Percentiles rank a stretch among this genome's conserved stretches.
Evolutionary conservation across 1,140 invertebrate genomes (phyloP).

Genomic region (Sarcophaga bullata): DNA sequence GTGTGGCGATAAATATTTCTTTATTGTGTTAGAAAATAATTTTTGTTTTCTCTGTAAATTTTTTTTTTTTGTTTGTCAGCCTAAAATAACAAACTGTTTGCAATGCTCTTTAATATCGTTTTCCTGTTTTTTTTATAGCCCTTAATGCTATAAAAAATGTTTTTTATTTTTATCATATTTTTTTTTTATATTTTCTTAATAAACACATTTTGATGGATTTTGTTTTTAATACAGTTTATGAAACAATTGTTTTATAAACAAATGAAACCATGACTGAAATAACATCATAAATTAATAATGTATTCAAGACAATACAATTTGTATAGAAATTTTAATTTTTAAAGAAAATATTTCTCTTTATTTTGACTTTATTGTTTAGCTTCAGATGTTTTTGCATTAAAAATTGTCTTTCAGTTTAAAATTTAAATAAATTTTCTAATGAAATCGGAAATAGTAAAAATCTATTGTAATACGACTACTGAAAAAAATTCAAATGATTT

Average conservation of each 20-base stretch:
- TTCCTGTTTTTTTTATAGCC: no score
- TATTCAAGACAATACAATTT: background rate
- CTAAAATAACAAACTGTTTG: background rate
- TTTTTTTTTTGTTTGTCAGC: no score
- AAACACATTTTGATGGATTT: background rate
- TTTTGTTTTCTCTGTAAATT: background rate
- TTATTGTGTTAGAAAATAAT: background rate
- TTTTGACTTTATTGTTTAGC: slow-evolving; percentile 4
- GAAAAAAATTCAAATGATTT: no score
- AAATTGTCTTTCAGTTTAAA: no score
- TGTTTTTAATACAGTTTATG: no score
- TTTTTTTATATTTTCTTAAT: background rate
- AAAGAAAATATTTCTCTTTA: background rate
- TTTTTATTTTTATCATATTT: background rate
- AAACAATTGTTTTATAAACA: no score
- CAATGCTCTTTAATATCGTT: background rate
- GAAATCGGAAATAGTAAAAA: no score
- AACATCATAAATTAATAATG: slow-evolving; percentile 8
- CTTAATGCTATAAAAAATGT: no score
- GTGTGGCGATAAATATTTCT: slow-evolving; percentile 26
- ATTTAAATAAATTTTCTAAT: no score
- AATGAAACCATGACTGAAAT: background rate
- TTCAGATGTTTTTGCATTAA: no score
- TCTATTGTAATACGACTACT: no score
- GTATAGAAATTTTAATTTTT: no score